Evolutionary conservation across 1,140 invertebrate genomes (phyloP), one percentile per base, ranked within the genome.

Genomic region (Zaprionus capensis): DNA sequence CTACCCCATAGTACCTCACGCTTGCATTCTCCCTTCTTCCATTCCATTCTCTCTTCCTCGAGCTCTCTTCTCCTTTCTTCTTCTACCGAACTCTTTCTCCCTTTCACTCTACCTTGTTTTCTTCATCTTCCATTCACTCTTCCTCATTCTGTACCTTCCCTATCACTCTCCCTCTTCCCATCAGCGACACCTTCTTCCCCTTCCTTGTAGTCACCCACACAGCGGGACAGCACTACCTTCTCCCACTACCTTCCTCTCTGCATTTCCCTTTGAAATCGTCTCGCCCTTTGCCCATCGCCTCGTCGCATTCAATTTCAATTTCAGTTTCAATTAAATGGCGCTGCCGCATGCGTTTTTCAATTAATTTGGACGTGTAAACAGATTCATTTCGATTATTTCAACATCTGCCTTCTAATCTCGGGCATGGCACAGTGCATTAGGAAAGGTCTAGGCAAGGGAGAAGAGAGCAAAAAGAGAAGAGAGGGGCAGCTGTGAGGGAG

Each of bases 341-440:
- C 87, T 86, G 86, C 65, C 24, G 77, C 76, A 78, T 70, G 72
- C 87, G 73, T 71, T 91, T 91, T 91, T 91, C 91, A 91, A 91
- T 91, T 91, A 84, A 90, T 82, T 92, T 85, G 34, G 71, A 90
- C 86, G 91, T 92, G 91, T 91, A 92, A 92, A 92, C 91, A 91
- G 91, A 92, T 91, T 91, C 83, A 91, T 91, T 91, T 91, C 86
- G 83, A 92, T 88, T 91, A 88, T 92, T 92, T 92, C 91, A 92
- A 91, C 91, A 92, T 92, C 72, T 86, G 85, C 86, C 70, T 75
- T 75, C 78, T 78, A 87, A 87, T 87, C 84, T 71, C 44, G 51
- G 22, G 63, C 64, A 53, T 51, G 26, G 41, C 41, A 46, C 58
- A 49, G 61, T 31, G 65, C 81, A 83, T 82, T 82, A 80, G 77